Evolutionary conservation across 1,140 invertebrate species (phyloP).

Genomic region (Dysdera silvatica): DNA sequence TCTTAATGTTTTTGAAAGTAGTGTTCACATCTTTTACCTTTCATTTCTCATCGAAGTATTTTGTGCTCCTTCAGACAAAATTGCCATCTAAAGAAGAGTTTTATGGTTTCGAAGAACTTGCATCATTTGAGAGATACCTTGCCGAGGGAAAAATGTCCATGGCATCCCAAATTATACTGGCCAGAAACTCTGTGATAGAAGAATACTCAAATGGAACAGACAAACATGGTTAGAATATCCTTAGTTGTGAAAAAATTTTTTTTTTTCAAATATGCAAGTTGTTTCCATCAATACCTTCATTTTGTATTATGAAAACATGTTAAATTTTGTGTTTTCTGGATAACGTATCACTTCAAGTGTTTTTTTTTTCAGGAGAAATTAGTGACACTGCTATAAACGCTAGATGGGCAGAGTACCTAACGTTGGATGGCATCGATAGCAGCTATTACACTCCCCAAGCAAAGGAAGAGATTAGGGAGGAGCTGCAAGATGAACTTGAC

Average conservation of each 20-base stretch:
- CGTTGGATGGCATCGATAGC: conserved; percentile 14
- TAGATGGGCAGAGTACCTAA: conserved; percentile 8
- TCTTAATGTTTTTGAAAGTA: too few relatives aligned
- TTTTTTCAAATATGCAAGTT: too few relatives aligned
- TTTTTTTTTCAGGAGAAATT: conserved; percentile 6
- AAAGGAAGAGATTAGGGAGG: conserved; percentile 19
- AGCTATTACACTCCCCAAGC: conserved; percentile 25
- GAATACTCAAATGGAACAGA: conserved; percentile 4
- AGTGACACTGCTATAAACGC: conserved; percentile 6
- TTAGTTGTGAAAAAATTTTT: too few relatives aligned
- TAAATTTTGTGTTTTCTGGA: too few relatives aligned
- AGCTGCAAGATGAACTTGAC: conserved; percentile 15
- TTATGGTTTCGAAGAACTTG: conserved; percentile 5
- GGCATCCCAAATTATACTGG: conserved; percentile 18
- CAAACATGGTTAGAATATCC: too few relatives aligned
- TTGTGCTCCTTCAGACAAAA: conserved; percentile 3
- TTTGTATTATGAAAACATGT: too few relatives aligned
- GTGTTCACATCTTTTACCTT: too few relatives aligned
- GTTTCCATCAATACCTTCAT: too few relatives aligned
- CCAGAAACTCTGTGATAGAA: conserved; percentile 13
- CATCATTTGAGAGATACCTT: conserved; percentile 12
- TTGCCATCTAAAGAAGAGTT: conserved; percentile 20
- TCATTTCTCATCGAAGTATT: too few relatives aligned
- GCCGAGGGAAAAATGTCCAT: conserved; percentile 18
- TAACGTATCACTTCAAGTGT: too few relatives aligned